Evolutionary conservation across 1,140 invertebrate species (phyloP), one percentile per base, ranked within the genome.

Genomic region (Bombus turneri): DNA sequence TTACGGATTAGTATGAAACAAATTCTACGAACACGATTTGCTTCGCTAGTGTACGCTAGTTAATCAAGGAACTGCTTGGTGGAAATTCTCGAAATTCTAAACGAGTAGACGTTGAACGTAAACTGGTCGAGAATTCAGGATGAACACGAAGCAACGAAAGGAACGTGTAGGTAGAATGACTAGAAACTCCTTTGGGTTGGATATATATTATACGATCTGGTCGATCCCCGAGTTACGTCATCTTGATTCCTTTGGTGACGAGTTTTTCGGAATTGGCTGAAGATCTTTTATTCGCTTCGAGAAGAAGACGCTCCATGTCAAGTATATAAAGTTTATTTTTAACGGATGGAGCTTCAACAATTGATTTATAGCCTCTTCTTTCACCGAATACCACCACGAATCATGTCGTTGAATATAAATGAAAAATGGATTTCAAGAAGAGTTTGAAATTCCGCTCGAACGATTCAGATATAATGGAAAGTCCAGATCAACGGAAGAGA

Each of bases 251-350:
- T 83, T 64, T 81, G 47, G 12, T 28, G 71, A n/a, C 73, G 82
- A 81, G 77, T 85, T 81, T 78, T 59, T 41, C 10, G 43, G 68
- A 86, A 89, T 87, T 88, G 78, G 22, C 22, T 8, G 22, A 43
- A 71, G 47, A 59, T 31, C 15, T 66, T 8, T 66, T 22, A 4
- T 66, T 15, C 57, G 39, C 41, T 22, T 15, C 37, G n/a, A n/a
- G 31, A 41, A 37, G n/a, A 13, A n/a, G 31, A 74, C n/a, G 13
- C 1, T 66, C 4, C n/a, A 0, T 2, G 31, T 3, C 31, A 13
- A 31, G 53, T 43, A 62, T 22, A 76, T 22, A 76, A 57, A 68
- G 62, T 68, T 83, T 41, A 76, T 76, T 77, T 31, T 53, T 73
- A 15, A 31, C 34, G n/a, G 28, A 25, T 12, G 28, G 28, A 15